A percentile compares a stretch with the other conserved stretches of the same genome.
Conservation (phyloP, 2,888 invertebrate genomes). For the Nineta flava region DNA sequence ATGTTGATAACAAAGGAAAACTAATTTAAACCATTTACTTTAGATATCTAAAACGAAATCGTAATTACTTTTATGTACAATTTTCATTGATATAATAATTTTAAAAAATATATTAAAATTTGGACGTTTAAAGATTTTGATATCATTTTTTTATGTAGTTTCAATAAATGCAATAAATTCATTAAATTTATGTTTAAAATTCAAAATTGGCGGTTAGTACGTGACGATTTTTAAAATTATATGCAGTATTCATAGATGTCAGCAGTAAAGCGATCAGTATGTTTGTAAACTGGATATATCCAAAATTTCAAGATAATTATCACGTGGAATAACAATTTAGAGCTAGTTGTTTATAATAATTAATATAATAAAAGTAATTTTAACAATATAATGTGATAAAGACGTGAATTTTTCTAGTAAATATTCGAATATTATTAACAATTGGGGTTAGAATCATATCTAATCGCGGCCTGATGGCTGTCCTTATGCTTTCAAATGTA, state of each 20-base stretch:
- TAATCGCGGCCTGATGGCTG: constrained; percentile 27
- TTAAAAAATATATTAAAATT: too few species aligned
- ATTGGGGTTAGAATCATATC: constrained; percentile 26
- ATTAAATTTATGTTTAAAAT: neutral
- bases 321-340: constrained; percentile 3
- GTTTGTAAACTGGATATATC: constrained; percentile 35
- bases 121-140: too few species aligned
- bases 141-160: too few species aligned
- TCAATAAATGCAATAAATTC: too few species aligned
- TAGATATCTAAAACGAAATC: too few species aligned
- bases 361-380: too few species aligned
- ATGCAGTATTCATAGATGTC: constrained; percentile 26
- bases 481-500: constrained; percentile 17
- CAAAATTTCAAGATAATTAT: constrained; percentile 26
- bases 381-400: too few species aligned
- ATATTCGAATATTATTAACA: neutral
- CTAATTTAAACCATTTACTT: too few species aligned
- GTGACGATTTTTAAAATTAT: constrained; percentile 13
- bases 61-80: too few species aligned
- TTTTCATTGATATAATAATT: too few species aligned
- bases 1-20: too few species aligned
- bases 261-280: constrained; percentile 28
- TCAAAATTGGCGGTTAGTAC: constrained; percentile 2
- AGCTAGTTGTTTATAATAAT: neutral
- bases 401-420: neutral